phyloP scores from a whole-genome alignment of 2,113 vertebrate genomes.

The Morone chrysops region DNA sequence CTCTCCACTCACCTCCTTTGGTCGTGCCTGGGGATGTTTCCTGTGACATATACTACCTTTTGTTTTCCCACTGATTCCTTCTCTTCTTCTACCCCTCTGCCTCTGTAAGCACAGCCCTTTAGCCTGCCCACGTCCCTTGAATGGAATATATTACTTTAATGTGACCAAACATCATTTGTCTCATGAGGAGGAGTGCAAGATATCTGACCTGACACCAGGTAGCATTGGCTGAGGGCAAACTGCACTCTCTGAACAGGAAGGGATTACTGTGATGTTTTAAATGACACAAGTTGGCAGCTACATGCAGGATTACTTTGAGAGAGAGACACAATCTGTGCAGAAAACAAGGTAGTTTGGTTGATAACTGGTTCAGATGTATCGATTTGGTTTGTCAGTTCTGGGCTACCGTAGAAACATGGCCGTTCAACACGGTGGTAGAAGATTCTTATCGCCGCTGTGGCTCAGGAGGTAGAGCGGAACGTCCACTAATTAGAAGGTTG shows the following conservation, averaged over 20 bases:
- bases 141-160: background rate
- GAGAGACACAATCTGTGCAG: background rate
- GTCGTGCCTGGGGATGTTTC: constrained; percentile 40
- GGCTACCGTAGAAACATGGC: no score
- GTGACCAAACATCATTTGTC: constrained; percentile 28
- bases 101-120: background rate
- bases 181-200: background rate
- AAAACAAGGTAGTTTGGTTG: background rate
- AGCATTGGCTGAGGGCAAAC: constrained; percentile 19
- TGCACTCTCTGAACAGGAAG: background rate
- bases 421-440: no score
- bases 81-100: background rate
- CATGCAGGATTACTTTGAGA: background rate
- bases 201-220: constrained; percentile 50
- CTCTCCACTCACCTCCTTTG: constrained; percentile 38
- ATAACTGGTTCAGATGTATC: no score
- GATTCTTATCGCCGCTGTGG: no score
- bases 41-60: constrained; percentile 42
- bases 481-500: no score
- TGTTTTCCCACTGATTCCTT: constrained; percentile 24
- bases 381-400: no score
- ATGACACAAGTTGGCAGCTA: background rate
- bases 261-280: background rate
- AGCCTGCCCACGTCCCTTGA: background rate
- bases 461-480: no score